Evolutionary conservation across 1,140 invertebrate genomes (phyloP).

Genomic region (Amphibalanus amphitrite): DNA sequence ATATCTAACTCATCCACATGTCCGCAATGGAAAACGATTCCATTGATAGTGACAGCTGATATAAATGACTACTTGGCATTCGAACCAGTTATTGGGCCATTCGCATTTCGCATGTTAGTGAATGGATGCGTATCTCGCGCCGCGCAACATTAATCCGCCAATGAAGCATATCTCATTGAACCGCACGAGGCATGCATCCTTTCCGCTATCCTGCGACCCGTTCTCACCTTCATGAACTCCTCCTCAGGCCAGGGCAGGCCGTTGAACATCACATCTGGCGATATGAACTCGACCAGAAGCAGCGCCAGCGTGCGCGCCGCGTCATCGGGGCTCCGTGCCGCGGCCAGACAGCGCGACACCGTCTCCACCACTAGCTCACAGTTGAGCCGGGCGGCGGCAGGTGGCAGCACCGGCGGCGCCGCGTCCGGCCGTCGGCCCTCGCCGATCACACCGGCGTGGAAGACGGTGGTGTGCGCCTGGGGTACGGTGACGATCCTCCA

Average conservation of each 20-base stretch:
- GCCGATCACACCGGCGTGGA: slow-evolving; percentile 80
- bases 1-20: no score
- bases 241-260: slow-evolving; percentile 82
- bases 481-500: slow-evolving; percentile 50
- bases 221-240: slow-evolving; percentile 66
- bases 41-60: no score
- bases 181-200: no score
- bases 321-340: slow-evolving; percentile 29
- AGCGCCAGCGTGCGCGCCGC: slow-evolving; percentile 59
- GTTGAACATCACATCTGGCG: slow-evolving; percentile 93
- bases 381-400: slow-evolving; percentile 4
- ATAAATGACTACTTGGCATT: no score
- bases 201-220: no score
- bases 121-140: no score
- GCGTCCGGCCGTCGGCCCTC: slow-evolving; percentile 35
- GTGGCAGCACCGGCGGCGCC: not conserved
- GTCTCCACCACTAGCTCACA: not conserved
- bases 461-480: slow-evolving; percentile 66
- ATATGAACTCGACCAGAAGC: slow-evolving; percentile 70
- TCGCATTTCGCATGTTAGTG: no score
- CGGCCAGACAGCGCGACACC: slow-evolving; percentile 3
- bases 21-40: no score
- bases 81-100: no score
- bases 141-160: no score
- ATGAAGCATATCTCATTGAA: no score